Conservation (phyloP, 2,797 vertebrate species). For the Heliangelus exortis region DNA sequence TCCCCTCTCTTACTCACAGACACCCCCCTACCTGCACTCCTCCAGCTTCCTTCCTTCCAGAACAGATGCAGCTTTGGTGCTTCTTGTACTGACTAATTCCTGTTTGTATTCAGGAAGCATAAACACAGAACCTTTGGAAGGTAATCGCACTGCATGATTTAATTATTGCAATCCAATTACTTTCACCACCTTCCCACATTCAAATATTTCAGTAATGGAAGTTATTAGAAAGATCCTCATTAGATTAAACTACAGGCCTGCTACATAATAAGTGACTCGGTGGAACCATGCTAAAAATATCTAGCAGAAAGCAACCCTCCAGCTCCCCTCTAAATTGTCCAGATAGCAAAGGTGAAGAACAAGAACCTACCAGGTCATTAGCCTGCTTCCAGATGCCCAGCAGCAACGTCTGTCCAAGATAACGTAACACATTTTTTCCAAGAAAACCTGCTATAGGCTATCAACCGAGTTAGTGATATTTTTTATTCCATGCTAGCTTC, state of each 20-base stretch:
- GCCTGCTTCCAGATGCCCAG: background rate
- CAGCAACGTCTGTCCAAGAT: background rate
- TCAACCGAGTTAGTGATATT: background rate
- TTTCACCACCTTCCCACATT: constrained; percentile 38
- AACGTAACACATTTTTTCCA: background rate
- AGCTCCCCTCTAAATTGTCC: background rate
- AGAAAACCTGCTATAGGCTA: background rate
- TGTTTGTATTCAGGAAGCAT: background rate
- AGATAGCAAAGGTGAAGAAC: background rate
- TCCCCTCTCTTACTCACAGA: background rate
- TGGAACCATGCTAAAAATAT: background rate
- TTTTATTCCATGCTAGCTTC: background rate
- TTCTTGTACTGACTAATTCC: background rate
- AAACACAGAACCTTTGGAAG: constrained; percentile 43
- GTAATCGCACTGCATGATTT: constrained; percentile 12
- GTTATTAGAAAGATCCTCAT: constrained; percentile 23
- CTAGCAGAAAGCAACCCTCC: background rate
- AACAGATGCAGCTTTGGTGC: background rate
- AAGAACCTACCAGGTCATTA: background rate
- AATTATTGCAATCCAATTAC: constrained; percentile 52
- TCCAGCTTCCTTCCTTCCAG: background rate
- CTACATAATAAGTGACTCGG: background rate
- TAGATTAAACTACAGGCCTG: constrained; percentile 6
- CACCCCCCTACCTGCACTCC: background rate
- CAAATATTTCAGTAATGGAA: constrained; percentile 33